phyloP scores from a whole-genome alignment of 2,888 invertebrate species.

The Seira ritae region DNA sequence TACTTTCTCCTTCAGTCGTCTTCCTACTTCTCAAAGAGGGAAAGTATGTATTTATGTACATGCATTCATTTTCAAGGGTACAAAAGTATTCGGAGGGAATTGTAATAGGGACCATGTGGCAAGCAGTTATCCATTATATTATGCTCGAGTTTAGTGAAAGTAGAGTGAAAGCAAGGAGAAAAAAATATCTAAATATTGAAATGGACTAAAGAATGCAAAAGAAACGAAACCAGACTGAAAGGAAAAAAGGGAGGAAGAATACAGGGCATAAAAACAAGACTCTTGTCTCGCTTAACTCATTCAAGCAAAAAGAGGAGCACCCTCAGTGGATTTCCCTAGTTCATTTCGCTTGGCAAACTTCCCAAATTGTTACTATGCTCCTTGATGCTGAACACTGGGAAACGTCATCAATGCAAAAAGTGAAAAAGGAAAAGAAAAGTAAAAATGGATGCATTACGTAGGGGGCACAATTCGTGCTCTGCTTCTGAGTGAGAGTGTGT shows the following conservation, averaged over 20 bases:
- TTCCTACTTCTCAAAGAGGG: too few species aligned
- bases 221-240: too few species aligned
- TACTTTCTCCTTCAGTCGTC: too few species aligned
- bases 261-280: constrained; percentile 29
- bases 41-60: background rate
- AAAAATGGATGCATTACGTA: background rate
- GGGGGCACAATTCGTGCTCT: too few species aligned
- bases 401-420: constrained; percentile 42
- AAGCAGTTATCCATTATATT: constrained; percentile 12
- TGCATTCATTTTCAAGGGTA: background rate
- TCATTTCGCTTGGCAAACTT: constrained; percentile 63
- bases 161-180: background rate
- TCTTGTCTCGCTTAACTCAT: constrained; percentile 62
- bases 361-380: constrained; percentile 64
- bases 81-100: background rate
- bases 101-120: background rate
- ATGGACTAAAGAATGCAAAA: too few species aligned
- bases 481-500: too few species aligned
- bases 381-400: constrained; percentile 42
- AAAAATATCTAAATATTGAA: constrained; percentile 24
- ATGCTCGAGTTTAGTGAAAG: constrained; percentile 1
- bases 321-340: constrained; percentile 63
- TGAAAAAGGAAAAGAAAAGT: background rate
- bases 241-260: constrained; percentile 20
- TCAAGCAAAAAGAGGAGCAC: constrained; percentile 61